Percentiles rank a stretch among this genome's conserved stretches.
Conservation (phyloP, 2,113 vertebrate genomes). For the Pyxicephalus adspersus region DNA sequence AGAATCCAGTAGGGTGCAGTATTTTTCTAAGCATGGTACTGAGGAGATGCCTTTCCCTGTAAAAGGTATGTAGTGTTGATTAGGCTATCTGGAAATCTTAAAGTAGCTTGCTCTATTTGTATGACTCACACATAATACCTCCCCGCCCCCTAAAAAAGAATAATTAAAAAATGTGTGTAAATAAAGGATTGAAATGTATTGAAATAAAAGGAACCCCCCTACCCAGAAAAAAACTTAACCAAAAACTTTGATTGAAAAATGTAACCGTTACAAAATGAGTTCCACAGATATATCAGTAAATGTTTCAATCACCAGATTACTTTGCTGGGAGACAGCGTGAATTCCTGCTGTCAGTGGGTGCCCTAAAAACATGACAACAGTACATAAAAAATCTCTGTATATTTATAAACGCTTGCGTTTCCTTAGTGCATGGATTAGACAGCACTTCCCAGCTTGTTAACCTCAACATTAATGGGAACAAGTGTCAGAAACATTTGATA, state of each 20-base stretch:
- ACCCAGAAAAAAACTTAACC: too few relatives aligned
- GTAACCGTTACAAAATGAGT: too few relatives aligned
- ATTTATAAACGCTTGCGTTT: neutral
- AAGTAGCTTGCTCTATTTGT: neutral
- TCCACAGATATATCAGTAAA: too few relatives aligned
- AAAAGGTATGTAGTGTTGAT: neutral
- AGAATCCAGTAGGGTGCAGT: slow-evolving; percentile 36
- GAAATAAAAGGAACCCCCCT: too few relatives aligned
- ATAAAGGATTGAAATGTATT: too few relatives aligned
- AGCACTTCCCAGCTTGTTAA: neutral
- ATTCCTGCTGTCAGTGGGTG: too few relatives aligned
- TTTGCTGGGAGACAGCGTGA: too few relatives aligned
- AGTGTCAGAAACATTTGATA: slow-evolving; percentile 6
- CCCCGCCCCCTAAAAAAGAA: too few relatives aligned
- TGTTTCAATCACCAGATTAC: too few relatives aligned
- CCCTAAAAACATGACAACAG: neutral
- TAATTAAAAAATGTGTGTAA: too few relatives aligned
- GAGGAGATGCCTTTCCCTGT: neutral
- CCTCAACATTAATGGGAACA: neutral
- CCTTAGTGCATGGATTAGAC: neutral
- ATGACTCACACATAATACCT: too few relatives aligned
- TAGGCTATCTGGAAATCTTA: neutral
- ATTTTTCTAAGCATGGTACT: neutral
- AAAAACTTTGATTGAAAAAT: too few relatives aligned
- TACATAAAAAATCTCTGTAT: neutral